Evolutionary conservation across 2,888 invertebrate genomes (phyloP).

Genomic region (Lasioglossum vierecki): DNA sequence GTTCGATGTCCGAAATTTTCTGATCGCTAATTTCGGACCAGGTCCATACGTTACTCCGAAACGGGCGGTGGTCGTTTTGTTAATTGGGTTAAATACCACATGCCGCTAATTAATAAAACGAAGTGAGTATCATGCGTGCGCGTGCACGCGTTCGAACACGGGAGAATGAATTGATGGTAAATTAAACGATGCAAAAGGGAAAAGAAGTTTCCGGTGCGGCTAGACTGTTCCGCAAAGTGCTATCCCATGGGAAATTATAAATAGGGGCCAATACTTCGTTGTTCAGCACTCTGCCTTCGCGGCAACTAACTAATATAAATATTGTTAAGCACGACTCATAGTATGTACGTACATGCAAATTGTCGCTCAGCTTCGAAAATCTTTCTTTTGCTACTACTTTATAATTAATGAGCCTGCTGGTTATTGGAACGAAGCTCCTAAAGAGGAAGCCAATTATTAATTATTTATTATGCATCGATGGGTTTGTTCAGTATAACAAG

Average conservation of each 20-base stretch:
- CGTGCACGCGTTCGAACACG: not conserved
- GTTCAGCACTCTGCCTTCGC: slow-evolving; percentile 17
- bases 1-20: too few relatives aligned
- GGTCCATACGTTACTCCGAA: not conserved
- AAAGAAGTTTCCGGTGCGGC: slow-evolving; percentile 27
- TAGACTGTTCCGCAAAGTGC: slow-evolving; percentile 31
- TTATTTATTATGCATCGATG: too few relatives aligned
- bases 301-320: slow-evolving; percentile 48
- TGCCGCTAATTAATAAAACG: slow-evolving; percentile 39
- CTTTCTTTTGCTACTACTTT: not conserved
- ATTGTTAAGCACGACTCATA: slow-evolving; percentile 36
- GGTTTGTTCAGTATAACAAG: too few relatives aligned
- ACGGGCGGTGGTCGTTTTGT: not conserved
- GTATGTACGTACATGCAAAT: slow-evolving; percentile 32
- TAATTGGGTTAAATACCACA: slow-evolving; percentile 20
- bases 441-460: not conserved
- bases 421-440: not conserved
- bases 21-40: not conserved
- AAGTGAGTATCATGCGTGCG: not conserved
- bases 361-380: not conserved
- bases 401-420: not conserved
- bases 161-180: slow-evolving; percentile 29
- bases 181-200: slow-evolving; percentile 46
- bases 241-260: slow-evolving; percentile 62
- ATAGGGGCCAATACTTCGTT: slow-evolving; percentile 48